These are phyloP conservation scores for Busseola fusca DNA, from an alignment of 2,888 invertebrate genomes.

Conservation along the genomic window DNA sequence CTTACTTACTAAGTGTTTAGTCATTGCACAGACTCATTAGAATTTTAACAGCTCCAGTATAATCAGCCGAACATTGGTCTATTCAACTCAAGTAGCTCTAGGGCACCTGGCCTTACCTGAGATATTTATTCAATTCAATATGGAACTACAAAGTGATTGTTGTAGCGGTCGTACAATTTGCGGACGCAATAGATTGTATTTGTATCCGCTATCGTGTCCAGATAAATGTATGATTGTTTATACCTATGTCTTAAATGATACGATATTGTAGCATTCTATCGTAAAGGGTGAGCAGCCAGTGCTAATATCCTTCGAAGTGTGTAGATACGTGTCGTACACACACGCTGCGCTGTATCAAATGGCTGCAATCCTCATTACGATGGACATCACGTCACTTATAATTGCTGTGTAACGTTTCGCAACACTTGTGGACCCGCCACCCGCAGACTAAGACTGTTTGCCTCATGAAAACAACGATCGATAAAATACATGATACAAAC, in stretches of 20 bases:
- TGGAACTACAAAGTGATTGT: conserved; percentile 49
- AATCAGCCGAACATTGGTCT: conserved; percentile 14
- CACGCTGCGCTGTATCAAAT: conserved; percentile 46
- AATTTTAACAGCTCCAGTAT: conserved; percentile 53
- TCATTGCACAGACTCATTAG: conserved; percentile 68
- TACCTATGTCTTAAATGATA: conserved; percentile 31
- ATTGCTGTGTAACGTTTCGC: conserved; percentile 76
- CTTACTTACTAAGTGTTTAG: conserved; percentile 71
- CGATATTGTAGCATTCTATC: conserved; percentile 23
- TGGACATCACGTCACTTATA: conserved; percentile 73
- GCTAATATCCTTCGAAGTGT: conserved; percentile 14
- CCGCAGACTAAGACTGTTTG: conserved; percentile 66
- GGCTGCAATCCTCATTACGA: conserved; percentile 67
- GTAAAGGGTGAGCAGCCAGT: conserved; percentile 3
- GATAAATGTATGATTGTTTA: conserved; percentile 49
- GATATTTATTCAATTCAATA: conserved; percentile 39
- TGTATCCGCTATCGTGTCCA: conserved; percentile 47
- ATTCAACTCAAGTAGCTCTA: conserved; percentile 14
- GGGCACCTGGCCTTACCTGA: conserved; percentile 15
- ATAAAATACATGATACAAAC: conserved; percentile 48
- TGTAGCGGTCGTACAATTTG: conserved; percentile 40
- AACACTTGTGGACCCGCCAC: conserved; percentile 69
- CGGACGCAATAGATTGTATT: conserved; percentile 43
- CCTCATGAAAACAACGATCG: conserved; percentile 60
- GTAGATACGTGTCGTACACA: conserved; percentile 21